Percentiles rank a stretch among this genome's conserved stretches.
phyloP scores from a whole-genome alignment of 2,113 vertebrate species.

The Thamnophis sirtalis region DNA sequence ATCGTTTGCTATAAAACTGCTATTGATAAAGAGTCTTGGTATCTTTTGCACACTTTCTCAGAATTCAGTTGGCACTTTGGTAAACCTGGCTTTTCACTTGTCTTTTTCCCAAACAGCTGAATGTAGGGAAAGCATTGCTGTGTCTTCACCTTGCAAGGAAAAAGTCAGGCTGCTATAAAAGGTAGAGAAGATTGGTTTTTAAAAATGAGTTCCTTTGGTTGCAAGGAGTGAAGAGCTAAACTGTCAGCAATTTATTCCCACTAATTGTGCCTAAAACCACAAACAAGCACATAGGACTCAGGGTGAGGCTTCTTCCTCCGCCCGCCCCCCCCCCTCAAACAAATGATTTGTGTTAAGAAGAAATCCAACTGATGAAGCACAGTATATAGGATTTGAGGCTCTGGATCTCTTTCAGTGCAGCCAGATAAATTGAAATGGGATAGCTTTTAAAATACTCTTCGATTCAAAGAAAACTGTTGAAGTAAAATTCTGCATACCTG shows the following conservation, averaged over 20 bases:
- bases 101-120: neutral
- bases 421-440: neutral
- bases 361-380: neutral
- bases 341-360: neutral
- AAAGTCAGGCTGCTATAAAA: neutral
- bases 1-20: neutral
- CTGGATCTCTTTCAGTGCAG: neutral
- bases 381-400: neutral
- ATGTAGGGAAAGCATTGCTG: neutral
- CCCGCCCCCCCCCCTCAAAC: neutral
- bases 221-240: neutral
- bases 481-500: neutral
- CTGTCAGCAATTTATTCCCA: conserved; percentile 8
- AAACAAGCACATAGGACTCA: neutral
- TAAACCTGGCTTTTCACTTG: neutral
- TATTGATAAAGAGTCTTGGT: neutral
- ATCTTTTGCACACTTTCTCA: neutral
- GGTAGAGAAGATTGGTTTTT: neutral
- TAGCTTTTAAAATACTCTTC: neutral
- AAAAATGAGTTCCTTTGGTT: no score
- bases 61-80: neutral
- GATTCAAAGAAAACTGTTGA: neutral
- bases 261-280: conserved; percentile 8
- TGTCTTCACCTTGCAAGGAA: neutral
- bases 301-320: neutral